These are phyloP conservation scores for Dynastes tityus DNA, from an alignment of 2,888 invertebrate genomes.

Conservation along the genomic window DNA sequence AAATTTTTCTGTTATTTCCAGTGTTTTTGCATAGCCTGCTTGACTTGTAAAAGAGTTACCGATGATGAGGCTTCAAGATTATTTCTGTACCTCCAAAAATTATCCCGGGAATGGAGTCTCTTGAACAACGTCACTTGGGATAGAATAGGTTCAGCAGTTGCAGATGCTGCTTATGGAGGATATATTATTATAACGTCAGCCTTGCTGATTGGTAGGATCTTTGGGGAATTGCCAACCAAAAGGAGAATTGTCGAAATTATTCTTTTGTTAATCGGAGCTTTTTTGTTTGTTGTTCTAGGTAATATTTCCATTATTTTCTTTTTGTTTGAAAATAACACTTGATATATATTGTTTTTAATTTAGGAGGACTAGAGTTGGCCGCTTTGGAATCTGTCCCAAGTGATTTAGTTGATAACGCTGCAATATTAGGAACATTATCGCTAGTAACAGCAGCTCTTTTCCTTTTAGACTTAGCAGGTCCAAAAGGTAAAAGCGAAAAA, in stretches of 20 bases:
- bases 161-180: slow-evolving; percentile 79
- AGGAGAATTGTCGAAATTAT: slow-evolving; percentile 79
- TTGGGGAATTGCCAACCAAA: slow-evolving; percentile 78
- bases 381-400: slow-evolving; percentile 81
- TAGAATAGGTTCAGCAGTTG: slow-evolving; percentile 78
- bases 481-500: slow-evolving; percentile 70
- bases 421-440: slow-evolving; percentile 79
- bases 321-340: not conserved
- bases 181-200: slow-evolving; percentile 82
- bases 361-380: slow-evolving; percentile 80
- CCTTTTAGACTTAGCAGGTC: slow-evolving; percentile 79
- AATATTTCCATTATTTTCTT: slow-evolving; percentile 56
- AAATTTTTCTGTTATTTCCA: slow-evolving; percentile 64
- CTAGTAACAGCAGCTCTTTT: slow-evolving; percentile 80
- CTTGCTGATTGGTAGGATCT: slow-evolving; percentile 77
- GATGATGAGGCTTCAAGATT: slow-evolving; percentile 82
- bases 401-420: slow-evolving; percentile 80
- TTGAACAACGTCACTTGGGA: slow-evolving; percentile 84
- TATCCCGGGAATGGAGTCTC: slow-evolving; percentile 83
- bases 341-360: not conserved
- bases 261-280: slow-evolving; percentile 79
- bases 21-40: slow-evolving; percentile 79
- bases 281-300: slow-evolving; percentile 81
- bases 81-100: slow-evolving; percentile 79
- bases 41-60: slow-evolving; percentile 80